Percentiles rank a stretch among this genome's conserved stretches.
Evolutionary conservation across 1,140 invertebrate genomes (phyloP).

Genomic region (Euura lappo): DNA sequence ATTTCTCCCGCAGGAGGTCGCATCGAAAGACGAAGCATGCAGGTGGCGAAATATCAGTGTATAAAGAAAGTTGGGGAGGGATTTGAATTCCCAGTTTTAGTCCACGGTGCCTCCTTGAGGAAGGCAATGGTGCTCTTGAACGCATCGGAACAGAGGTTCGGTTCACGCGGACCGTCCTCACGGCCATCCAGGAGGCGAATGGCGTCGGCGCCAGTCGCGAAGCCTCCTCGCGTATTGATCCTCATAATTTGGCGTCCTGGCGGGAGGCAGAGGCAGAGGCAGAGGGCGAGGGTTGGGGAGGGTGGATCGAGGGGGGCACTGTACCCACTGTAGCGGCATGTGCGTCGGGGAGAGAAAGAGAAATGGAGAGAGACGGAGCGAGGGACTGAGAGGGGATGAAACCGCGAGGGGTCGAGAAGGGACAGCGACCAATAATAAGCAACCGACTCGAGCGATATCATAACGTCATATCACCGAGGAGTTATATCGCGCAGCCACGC

Average conservation of each 20-base stretch:
- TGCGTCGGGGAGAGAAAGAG: slow-evolving; percentile 42
- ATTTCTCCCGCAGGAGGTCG: too few species aligned
- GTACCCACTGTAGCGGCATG: slow-evolving; percentile 47
- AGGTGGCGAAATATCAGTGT: too few species aligned
- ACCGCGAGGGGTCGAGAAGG: slow-evolving; percentile 23
- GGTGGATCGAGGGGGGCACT: slow-evolving; percentile 31
- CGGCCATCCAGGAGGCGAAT: slow-evolving; percentile 27
- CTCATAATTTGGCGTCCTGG: slow-evolving; percentile 57
- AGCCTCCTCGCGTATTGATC: slow-evolving; percentile 60
- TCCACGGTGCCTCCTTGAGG: too few species aligned
- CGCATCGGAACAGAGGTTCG: not conserved
- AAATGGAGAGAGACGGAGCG: slow-evolving; percentile 19
- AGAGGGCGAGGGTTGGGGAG: slow-evolving; percentile 26
- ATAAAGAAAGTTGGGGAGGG: too few species aligned
- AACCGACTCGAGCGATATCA: slow-evolving; percentile 51
- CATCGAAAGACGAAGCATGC: too few species aligned
- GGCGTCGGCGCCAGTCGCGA: slow-evolving; percentile 54
- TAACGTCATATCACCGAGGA: slow-evolving; percentile 60
- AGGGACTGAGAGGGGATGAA: slow-evolving; percentile 17
- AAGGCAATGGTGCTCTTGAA: not conserved
- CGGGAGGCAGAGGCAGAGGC: slow-evolving; percentile 21
- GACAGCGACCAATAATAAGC: slow-evolving; percentile 57
- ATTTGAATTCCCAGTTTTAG: too few species aligned
- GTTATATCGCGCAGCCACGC: slow-evolving; percentile 49
- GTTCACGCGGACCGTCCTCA: not conserved